Evolutionary conservation across 2,888 invertebrate genomes (phyloP), one percentile per base, ranked within the genome.

Genomic region (Aspidapion aeneum): DNA sequence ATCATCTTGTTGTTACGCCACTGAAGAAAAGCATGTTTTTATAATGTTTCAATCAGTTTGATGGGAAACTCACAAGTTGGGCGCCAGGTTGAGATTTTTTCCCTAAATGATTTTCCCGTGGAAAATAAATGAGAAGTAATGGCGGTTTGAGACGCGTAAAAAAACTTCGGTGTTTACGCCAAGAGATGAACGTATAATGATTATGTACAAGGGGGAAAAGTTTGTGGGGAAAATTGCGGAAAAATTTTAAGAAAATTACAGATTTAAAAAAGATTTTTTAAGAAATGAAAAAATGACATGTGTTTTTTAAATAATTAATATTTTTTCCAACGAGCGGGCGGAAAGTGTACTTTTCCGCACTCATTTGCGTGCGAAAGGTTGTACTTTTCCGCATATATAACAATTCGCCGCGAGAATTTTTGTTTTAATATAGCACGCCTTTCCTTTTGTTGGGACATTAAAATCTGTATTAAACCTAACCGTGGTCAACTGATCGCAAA

Each of bases 11-110:
- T n/a, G n/a, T n/a, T n/a, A 35, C 35, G 35, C 35, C 35, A 35
- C 35, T 35, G 35, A 7, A 7, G 12, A 35, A 12, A 35, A 35
- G 65, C 71, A 71, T 71, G 71, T 71, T 70, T 71, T 71, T 71
- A 70, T 71, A 71, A 71, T 71, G 70, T 71, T 70, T 66, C 71
- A 71, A 71, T 71, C 71, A 71, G 71, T 71, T 69, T 71, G 71
- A 71, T 71, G 71, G 71, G 68, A 69, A 70, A 64, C 68, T 63
- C 62, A 66, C 68, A 65, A 68, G 64, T 70, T 68, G 66, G 63
- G 58, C 63, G 63, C 66, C 67, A 64, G 61, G 68, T 70, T 68
- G 64, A 69, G 70, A 70, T 71, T 71, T 71, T 70, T 70, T 69
- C 69, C 68, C 64, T 58, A 63, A 70, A 70, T 67, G 69, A 63